phyloP scores from a whole-genome alignment of 2,113 vertebrate species.

The Actinemys pallida region DNA sequence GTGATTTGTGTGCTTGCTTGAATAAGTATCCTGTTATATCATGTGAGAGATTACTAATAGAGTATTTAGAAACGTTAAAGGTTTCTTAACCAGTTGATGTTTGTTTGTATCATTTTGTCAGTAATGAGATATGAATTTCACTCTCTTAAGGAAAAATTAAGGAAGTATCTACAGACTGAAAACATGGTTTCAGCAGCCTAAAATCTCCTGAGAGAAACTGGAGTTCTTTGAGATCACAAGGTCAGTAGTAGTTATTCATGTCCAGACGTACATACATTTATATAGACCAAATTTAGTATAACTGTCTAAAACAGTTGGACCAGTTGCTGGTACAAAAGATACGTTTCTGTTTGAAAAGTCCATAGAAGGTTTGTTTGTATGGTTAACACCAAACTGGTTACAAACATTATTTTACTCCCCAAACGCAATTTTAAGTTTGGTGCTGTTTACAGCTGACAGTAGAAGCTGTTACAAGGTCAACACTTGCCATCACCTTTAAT shows the following conservation, averaged over 20 bases:
- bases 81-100: neutral
- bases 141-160: constrained; percentile 74
- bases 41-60: neutral
- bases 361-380: constrained; percentile 2
- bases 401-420: neutral
- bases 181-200: constrained; percentile 75
- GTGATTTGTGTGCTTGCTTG: neutral
- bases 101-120: constrained; percentile 24
- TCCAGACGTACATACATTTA: neutral
- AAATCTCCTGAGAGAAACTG: constrained; percentile 68
- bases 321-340: neutral
- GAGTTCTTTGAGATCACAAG: constrained; percentile 71
- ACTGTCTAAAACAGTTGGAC: neutral
- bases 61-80: neutral
- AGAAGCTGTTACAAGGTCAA: constrained; percentile 8
- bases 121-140: constrained; percentile 51
- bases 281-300: neutral
- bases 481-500: neutral
- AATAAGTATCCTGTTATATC: neutral
- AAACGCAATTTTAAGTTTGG: neutral
- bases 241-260: constrained; percentile 43
- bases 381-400: neutral
- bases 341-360: neutral
- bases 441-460: constrained; percentile 10
- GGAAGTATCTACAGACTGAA: constrained; percentile 70